Conservation (phyloP, 1,140 invertebrate genomes). For the Lanistes nyassanus region DNA sequence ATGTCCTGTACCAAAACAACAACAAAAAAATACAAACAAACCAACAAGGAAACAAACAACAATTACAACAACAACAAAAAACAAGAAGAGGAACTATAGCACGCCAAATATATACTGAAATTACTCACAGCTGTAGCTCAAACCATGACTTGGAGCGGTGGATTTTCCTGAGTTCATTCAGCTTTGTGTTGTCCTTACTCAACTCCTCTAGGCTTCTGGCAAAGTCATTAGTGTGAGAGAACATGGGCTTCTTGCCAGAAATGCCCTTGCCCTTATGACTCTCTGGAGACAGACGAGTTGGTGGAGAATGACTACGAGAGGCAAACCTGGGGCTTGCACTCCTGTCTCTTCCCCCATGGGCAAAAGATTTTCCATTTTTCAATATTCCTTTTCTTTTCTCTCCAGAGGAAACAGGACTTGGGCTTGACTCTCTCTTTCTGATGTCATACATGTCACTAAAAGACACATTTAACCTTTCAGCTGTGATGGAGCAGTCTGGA, state of each 20-base stretch:
- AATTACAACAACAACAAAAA: neutral
- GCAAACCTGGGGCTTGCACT: conserved; percentile 22
- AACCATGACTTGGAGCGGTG: conserved; percentile 35
- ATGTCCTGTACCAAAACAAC: too few species aligned
- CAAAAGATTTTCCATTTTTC: conserved; percentile 16
- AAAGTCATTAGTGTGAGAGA: conserved; percentile 17
- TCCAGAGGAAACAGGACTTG: conserved; percentile 11
- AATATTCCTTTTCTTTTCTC: conserved; percentile 24
- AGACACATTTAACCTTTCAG: conserved; percentile 2
- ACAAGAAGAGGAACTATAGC: too few species aligned
- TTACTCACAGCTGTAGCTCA: conserved; percentile 29
- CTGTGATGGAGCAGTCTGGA: neutral
- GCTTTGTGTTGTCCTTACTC: conserved; percentile 22
- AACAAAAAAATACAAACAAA: neutral
- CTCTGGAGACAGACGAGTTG: conserved; percentile 27
- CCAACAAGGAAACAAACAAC: neutral
- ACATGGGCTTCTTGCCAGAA: neutral
- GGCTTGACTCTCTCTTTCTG: neutral
- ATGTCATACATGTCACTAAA: conserved; percentile 9
- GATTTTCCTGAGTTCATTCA: conserved; percentile 16
- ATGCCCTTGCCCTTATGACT: neutral
- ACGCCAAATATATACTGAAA: neutral
- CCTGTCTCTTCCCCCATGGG: conserved; percentile 9
- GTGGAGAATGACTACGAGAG: conserved; percentile 23
- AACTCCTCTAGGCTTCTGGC: conserved; percentile 25